Evolutionary conservation across 2,797 vertebrate species (phyloP), one percentile per base, ranked within the genome.

Genomic region (Coluber constrictor): DNA sequence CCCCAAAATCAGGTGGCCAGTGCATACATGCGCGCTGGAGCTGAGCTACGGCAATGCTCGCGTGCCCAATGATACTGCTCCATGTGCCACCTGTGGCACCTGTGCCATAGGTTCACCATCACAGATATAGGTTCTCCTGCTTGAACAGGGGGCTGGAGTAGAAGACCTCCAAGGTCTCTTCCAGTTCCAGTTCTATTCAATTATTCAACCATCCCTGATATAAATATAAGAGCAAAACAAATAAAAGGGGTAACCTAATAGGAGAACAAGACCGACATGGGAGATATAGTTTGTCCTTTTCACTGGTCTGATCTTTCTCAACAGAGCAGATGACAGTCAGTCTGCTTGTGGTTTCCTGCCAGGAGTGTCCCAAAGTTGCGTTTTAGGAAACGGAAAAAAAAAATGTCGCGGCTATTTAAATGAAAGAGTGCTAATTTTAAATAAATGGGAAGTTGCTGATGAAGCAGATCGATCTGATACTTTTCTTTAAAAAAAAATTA

Each of bases 381-480:
- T 54, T 83, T 54, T 93, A 13, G 15, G n/a, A 87, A 91, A 93
- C 74, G 94, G 95, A 96, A 96, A 79, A 20, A 70, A 70, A 66
- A 74, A 74, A 74, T 92, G 27, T 29, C 43, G 25, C 59, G 86
- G 91, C 79, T 63, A 91, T 87, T 6, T 95, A 95, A 96, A 59
- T 56, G 56, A 63, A 74, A 83, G 6, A 7, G 47, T 79, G 0
- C 94, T 57, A 87, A 90, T 95, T 95, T 95, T 94, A 25, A 91
- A 90, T 83, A 95, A 96, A 90, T 92, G 94, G 95, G 94, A 92
- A 96, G 95, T 57, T 59, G 54, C 83, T 32, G 91, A 91, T 43
- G 20, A 43, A 94, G 16, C 87, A 56, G 79, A 87, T 92, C 0
- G 47, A 93, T 93, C 90, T 94, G 74, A 90, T 10, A 25, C 18